phyloP scores from a whole-genome alignment of 1,140 invertebrate species.

The Cylas formicarius region DNA sequence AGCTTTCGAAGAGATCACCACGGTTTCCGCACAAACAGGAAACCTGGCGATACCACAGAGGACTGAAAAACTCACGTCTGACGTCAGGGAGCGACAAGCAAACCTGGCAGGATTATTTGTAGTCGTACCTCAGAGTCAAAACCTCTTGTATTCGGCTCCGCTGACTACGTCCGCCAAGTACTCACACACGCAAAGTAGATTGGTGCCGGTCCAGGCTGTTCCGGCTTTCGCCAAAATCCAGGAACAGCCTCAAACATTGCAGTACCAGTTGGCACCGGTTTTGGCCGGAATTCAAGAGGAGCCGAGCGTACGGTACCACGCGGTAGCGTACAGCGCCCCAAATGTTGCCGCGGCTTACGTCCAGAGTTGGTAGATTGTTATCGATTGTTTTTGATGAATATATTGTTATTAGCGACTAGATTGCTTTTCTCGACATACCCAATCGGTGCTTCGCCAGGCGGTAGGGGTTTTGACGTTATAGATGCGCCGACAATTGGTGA shows the following conservation, averaged over 20 bases:
- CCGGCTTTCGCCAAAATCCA: constrained; percentile 27
- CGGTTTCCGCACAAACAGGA: constrained; percentile 19
- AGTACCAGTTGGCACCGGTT: constrained; percentile 10
- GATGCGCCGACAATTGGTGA: too few species aligned
- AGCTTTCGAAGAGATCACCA: constrained; percentile 21
- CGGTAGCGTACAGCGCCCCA: too few species aligned
- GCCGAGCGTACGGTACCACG: too few species aligned
- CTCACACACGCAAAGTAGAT: constrained; percentile 2
- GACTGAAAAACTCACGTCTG: constrained; percentile 13
- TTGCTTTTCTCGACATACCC: too few species aligned
- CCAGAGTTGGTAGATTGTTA: too few species aligned
- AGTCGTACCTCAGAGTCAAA: constrained; percentile 21
- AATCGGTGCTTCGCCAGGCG: too few species aligned
- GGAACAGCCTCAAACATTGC: constrained; percentile 14
- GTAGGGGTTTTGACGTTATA: too few species aligned
- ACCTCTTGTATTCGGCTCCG: constrained; percentile 8
- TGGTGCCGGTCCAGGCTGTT: constrained; percentile 21
- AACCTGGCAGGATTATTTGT: constrained; percentile 19
- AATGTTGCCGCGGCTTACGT: too few species aligned
- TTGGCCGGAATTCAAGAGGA: too few species aligned
- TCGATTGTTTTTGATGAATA: too few species aligned
- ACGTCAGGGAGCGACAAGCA: constrained; percentile 3
- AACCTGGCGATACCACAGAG: constrained; percentile 14
- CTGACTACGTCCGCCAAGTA: constrained; percentile 9
- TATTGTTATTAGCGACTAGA: too few species aligned